Evolutionary conservation across 2,888 invertebrate species (phyloP).

Genomic region (Paralinhomoeus sp.): DNA sequence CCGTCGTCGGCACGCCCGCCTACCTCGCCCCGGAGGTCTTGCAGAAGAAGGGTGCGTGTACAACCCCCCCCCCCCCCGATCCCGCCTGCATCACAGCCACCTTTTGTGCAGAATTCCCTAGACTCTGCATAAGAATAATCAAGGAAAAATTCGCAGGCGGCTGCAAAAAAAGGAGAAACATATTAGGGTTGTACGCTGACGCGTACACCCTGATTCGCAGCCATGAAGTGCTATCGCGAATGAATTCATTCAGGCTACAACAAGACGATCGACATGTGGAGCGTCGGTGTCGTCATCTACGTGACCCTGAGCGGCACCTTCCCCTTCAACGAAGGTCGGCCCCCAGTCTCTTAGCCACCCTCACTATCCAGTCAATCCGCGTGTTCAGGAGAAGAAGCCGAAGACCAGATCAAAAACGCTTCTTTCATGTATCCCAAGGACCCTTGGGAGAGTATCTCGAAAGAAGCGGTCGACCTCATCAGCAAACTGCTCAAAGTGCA

Average conservation of each 20-base stretch:
- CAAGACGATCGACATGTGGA: constrained; percentile 97
- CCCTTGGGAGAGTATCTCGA: constrained; percentile 88
- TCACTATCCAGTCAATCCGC: neutral
- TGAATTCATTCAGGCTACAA: constrained; percentile 60
- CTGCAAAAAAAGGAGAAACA: no score
- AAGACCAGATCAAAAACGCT: constrained; percentile 96
- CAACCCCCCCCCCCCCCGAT: no score
- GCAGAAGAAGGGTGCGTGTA: constrained; percentile 50
- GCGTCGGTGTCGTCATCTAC: constrained; percentile 93
- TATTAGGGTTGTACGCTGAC: no score
- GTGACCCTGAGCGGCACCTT: constrained; percentile 87
- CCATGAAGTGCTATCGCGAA: no score
- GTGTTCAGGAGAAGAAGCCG: constrained; percentile 52
- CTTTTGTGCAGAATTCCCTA: no score
- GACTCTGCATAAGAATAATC: no score
- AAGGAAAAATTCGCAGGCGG: no score
- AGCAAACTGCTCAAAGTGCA: constrained; percentile 75
- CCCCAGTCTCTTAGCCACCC: constrained; percentile 1
- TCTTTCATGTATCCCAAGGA: constrained; percentile 98
- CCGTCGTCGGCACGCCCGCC: constrained; percentile 25
- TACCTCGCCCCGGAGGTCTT: constrained; percentile 75
- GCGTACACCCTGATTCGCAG: no score
- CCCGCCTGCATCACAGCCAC: no score
- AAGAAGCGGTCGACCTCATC: constrained; percentile 79
- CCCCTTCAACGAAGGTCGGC: constrained; percentile 79